Evolutionary conservation across 2,888 invertebrate genomes (phyloP).

Genomic region (Tiliacea citrago): DNA sequence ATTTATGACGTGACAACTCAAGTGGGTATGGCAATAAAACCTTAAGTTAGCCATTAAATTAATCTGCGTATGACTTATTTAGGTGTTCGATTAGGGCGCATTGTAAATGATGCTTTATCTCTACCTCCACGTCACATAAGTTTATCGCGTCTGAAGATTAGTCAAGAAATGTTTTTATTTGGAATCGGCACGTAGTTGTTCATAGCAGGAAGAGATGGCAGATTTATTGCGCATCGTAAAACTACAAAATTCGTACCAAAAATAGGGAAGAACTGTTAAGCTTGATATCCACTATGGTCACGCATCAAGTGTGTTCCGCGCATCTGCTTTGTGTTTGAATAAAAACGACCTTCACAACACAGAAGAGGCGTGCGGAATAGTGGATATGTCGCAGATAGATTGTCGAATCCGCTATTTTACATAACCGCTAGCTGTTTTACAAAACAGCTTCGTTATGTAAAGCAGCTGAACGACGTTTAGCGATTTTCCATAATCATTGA

Average conservation of each 20-base stretch:
- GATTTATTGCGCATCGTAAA: background rate
- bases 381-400: background rate
- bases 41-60: conserved; percentile 25
- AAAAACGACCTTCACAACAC: background rate
- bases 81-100: conserved; percentile 7
- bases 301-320: background rate
- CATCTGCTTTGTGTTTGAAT: background rate
- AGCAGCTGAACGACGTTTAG: too few relatives aligned
- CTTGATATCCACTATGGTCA: background rate
- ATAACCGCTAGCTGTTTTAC: too few relatives aligned
- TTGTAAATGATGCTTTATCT: conserved; percentile 47
- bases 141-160: conserved; percentile 25
- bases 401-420: too few relatives aligned
- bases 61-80: conserved; percentile 23
- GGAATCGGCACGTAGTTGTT: conserved; percentile 7
- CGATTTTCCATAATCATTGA: too few relatives aligned
- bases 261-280: background rate
- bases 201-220: background rate
- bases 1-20: conserved; percentile 3
- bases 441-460: too few relatives aligned
- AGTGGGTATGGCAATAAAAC: conserved; percentile 12
- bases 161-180: background rate
- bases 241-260: background rate
- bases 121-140: conserved; percentile 9
- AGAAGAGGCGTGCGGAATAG: background rate